Evolutionary conservation across 2,888 invertebrate genomes (phyloP).

Genomic region (Lobophora halterata): DNA sequence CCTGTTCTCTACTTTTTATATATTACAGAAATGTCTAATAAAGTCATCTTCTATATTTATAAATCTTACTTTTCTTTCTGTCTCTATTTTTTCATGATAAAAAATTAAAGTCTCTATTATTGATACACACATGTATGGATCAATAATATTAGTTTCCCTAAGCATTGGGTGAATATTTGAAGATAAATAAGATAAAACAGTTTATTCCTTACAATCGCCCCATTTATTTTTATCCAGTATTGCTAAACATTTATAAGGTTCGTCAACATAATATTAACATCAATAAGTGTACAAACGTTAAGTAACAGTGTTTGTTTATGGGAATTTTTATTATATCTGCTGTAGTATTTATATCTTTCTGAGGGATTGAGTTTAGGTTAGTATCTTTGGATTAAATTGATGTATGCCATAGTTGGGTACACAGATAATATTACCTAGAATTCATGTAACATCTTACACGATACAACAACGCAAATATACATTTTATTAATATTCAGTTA

Average conservation of each 20-base stretch:
- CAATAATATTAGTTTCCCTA: no score
- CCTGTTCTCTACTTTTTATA: no score
- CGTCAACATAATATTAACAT: conserved; percentile 70
- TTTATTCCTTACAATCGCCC: conserved; percentile 66
- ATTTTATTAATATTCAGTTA: conserved; percentile 52
- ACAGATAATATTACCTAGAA: conserved; percentile 32
- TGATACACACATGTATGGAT: no score
- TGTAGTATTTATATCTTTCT: conserved; percentile 30
- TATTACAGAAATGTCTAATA: no score
- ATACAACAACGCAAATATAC: conserved; percentile 67
- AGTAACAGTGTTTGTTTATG: conserved; percentile 58
- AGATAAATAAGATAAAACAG: conserved; percentile 42
- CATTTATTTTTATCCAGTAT: conserved; percentile 67
- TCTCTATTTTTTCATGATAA: no score
- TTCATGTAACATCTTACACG: conserved; percentile 61
- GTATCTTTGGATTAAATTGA: conserved; percentile 55
- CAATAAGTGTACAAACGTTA: conserved; percentile 58
- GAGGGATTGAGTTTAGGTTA: conserved; percentile 44
- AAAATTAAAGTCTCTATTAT: no score
- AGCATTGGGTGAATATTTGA: background rate
- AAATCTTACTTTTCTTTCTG: no score
- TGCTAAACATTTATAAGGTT: conserved; percentile 61
- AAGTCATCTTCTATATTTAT: no score
- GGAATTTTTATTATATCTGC: background rate
- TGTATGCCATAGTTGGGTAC: conserved; percentile 34